Percentiles rank a stretch among this genome's conserved stretches.
Conservation (phyloP, 2,797 vertebrate genomes). For the Sarcoramphus papa region DNA sequence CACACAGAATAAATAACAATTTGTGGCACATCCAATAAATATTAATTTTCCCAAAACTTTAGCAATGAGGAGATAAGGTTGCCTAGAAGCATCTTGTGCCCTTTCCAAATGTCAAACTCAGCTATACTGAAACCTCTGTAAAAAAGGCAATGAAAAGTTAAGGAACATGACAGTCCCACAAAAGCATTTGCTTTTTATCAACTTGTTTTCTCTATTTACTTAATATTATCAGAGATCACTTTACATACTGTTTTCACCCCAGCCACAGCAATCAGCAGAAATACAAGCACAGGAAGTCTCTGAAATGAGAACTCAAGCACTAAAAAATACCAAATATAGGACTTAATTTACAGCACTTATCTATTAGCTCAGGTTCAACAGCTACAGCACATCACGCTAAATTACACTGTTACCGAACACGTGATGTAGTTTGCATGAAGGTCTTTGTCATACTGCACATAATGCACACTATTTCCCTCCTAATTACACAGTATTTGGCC, state of each 20-base stretch:
- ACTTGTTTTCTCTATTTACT: not conserved
- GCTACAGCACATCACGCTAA: not conserved
- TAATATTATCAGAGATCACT: not conserved
- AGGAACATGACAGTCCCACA: not conserved
- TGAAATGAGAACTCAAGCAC: not conserved
- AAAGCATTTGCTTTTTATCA: not conserved
- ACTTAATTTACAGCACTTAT: not conserved
- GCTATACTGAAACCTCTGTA: not conserved
- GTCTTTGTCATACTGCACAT: not conserved
- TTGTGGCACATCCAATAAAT: not conserved
- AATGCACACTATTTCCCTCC: not conserved
- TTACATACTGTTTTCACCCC: not conserved
- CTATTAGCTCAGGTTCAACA: not conserved
- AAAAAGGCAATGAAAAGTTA: not conserved
- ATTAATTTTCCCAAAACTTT: not conserved
- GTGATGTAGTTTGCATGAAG: not conserved
- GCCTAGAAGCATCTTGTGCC: not conserved
- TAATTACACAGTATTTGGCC: not conserved
- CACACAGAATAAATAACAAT: not conserved
- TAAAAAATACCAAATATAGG: not conserved
- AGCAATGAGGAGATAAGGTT: not conserved
- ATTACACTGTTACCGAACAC: not conserved
- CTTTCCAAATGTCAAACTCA: constrained; percentile 19
- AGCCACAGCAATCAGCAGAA: not conserved
- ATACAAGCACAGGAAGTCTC: not conserved